Evolutionary conservation across 2,113 vertebrate species (phyloP).

Genomic region (Fulica atra): DNA sequence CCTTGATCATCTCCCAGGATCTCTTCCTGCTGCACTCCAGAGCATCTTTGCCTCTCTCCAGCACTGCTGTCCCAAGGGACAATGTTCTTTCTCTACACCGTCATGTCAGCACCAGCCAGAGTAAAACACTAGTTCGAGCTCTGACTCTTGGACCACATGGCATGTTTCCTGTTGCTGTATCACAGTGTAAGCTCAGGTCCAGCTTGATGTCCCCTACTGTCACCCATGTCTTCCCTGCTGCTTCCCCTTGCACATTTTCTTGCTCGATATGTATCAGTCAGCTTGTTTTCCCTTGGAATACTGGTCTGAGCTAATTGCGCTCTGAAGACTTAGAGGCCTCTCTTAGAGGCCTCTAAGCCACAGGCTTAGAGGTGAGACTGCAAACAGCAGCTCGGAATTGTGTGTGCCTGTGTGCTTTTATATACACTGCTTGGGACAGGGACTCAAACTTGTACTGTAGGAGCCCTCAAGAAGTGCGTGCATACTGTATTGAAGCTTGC

Average conservation of each 20-base stretch:
- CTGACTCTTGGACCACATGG: background rate
- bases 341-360: no score
- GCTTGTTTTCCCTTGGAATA: background rate
- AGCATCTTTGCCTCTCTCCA: background rate
- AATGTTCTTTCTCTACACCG: rapidly evolving
- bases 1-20: background rate
- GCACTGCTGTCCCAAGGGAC: background rate
- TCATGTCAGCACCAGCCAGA: background rate
- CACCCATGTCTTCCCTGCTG: background rate
- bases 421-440: background rate
- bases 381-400: background rate
- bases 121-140: background rate
- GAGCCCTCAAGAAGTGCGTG: background rate
- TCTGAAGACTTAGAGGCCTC: no score
- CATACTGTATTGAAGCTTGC: rapidly evolving
- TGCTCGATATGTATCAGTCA: rapidly evolving
- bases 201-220: background rate
- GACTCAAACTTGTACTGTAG: background rate
- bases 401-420: background rate
- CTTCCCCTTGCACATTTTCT: background rate
- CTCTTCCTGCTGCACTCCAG: background rate
- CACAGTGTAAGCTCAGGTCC: background rate
- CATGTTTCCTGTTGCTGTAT: background rate
- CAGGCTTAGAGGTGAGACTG: background rate
- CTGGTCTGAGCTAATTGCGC: background rate